Evolutionary conservation across 2,113 vertebrate species (phyloP).

Genomic region (Gymnogyps californianus): DNA sequence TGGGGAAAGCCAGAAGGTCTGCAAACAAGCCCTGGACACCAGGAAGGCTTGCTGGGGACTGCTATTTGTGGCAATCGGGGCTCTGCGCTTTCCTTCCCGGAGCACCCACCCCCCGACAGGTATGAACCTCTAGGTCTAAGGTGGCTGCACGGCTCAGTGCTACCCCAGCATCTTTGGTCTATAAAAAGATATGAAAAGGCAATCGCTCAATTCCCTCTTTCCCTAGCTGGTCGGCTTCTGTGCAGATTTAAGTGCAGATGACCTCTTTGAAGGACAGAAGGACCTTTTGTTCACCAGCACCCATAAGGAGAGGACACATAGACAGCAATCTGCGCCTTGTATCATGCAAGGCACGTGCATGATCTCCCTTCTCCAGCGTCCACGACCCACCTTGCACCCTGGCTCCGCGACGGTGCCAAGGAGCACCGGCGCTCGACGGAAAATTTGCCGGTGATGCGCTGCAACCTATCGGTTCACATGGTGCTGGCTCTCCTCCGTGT

Average conservation of each 20-base stretch:
- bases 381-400: not conserved
- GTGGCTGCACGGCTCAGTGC: accelerated
- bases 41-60: not conserved
- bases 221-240: not conserved
- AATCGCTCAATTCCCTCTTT: not conserved
- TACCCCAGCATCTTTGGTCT: not conserved
- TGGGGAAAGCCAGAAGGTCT: not conserved
- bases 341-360: accelerated
- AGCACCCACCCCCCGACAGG: not conserved
- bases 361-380: not conserved
- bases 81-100: not conserved
- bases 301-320: not conserved
- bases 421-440: accelerated
- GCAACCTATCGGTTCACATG: not conserved
- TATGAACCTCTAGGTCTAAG: not conserved
- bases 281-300: not conserved
- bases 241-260: not conserved
- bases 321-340: not conserved
- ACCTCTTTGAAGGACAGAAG: not conserved
- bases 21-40: not conserved
- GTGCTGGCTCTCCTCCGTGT: slow-evolving; percentile 4
- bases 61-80: accelerated
- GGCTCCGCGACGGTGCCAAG: accelerated
- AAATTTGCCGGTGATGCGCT: not conserved
- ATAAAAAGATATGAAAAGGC: not conserved